Conservation (phyloP, 2,113 vertebrate species). For the Arvicanthis niloticus region DNA sequence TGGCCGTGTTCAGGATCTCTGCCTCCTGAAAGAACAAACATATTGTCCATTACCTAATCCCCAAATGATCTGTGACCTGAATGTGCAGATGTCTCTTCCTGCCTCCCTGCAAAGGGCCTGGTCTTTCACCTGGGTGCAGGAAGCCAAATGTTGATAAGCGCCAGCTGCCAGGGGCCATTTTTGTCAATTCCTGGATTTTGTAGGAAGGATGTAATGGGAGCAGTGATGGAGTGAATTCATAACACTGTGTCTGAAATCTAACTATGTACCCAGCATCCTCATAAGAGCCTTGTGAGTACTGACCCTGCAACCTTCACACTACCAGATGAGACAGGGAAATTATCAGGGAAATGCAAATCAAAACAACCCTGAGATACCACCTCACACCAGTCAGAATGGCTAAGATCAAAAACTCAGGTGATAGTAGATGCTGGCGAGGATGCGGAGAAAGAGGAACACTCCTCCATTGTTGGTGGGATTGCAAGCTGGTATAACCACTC, state of each 20-base stretch:
- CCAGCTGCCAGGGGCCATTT: neutral
- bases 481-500: no score
- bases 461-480: no score
- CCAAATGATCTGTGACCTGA: neutral
- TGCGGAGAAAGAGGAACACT: no score
- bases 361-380: no score
- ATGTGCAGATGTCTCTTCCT: neutral
- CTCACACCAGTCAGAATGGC: no score
- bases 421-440: no score
- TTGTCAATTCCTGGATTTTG: neutral
- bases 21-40: constrained; percentile 84
- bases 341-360: no score
- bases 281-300: accelerated
- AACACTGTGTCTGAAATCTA: accelerated
- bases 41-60: neutral
- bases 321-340: no score
- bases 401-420: no score
- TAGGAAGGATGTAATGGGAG: neutral
- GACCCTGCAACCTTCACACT: accelerated
- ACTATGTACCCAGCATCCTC: accelerated
- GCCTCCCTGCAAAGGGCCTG: no score
- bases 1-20: constrained; percentile 94
- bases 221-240: neutral
- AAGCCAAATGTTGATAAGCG: neutral
- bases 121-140: neutral